phyloP scores from a whole-genome alignment of 2,797 vertebrate species.

The Florisuga fusca region DNA sequence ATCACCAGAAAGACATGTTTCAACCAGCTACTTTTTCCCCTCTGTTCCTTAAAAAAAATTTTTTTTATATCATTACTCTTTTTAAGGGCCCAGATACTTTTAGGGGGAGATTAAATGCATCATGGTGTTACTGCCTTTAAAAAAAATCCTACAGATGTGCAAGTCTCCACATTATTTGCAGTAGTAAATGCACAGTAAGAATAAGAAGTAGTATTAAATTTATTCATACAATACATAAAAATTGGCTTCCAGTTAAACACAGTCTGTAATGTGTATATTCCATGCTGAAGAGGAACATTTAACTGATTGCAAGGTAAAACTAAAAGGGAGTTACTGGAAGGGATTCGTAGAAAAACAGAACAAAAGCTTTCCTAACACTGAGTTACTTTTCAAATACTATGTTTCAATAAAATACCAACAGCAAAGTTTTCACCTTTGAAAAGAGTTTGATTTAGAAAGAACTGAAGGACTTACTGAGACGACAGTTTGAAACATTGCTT shows the following conservation, averaged over 20 bases:
- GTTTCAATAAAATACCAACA: not conserved
- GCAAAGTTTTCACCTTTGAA: not conserved
- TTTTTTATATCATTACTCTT: not conserved
- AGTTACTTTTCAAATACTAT: not conserved
- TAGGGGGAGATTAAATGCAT: not conserved
- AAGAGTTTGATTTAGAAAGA: not conserved
- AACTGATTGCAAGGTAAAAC: not conserved
- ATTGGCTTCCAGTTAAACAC: not conserved
- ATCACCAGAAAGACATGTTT: conserved; percentile 11
- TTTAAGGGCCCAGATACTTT: not conserved
- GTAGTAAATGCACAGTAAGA: not conserved
- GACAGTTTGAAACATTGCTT: not conserved
- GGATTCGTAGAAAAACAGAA: not conserved
- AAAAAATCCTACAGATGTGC: not conserved
- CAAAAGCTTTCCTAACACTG: not conserved
- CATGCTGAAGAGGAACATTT: not conserved
- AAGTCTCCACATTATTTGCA: not conserved
- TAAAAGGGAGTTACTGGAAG: not conserved
- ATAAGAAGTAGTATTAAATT: not conserved
- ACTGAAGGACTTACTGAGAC: not conserved
- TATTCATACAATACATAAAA: not conserved
- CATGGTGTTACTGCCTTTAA: not conserved
- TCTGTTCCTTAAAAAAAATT: not conserved
- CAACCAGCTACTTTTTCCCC: not conserved
- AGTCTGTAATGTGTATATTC: not conserved